These are phyloP conservation scores for Karalla daura DNA, from an alignment of 2,797 vertebrate species.

Conservation along the genomic window DNA sequence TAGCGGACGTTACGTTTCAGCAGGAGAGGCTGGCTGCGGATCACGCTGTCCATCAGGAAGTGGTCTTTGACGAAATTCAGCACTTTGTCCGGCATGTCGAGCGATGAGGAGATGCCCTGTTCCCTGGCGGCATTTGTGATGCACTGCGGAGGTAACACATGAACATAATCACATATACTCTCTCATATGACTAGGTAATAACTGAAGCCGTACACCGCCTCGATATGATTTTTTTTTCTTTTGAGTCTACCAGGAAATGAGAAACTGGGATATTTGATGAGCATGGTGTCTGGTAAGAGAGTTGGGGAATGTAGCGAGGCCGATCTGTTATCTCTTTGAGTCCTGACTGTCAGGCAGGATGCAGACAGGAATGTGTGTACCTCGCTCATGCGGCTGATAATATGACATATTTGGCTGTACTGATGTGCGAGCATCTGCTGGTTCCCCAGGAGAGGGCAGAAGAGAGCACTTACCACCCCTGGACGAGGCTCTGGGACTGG, in stretches of 20 bases:
- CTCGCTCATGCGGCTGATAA: neutral
- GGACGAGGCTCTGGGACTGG: slow-evolving; percentile 90
- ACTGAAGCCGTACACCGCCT: neutral
- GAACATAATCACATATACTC: neutral
- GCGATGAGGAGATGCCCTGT: slow-evolving; percentile 89
- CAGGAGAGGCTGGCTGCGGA: slow-evolving; percentile 90
- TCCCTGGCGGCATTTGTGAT: slow-evolving; percentile 88
- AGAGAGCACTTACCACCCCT: slow-evolving; percentile 84
- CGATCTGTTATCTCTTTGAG: slow-evolving; percentile 34
- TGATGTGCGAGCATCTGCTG: slow-evolving; percentile 1
- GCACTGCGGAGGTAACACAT: slow-evolving; percentile 82
- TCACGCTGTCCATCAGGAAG: slow-evolving; percentile 94
- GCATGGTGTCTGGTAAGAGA: slow-evolving; percentile 41
- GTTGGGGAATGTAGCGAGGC: neutral
- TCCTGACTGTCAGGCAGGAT: slow-evolving; percentile 32
- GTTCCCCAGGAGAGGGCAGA: slow-evolving; percentile 63
- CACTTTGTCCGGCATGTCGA: slow-evolving; percentile 96
- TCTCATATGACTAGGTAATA: neutral
- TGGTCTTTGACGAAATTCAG: slow-evolving; percentile 98
- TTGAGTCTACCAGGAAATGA: slow-evolving; percentile 53
- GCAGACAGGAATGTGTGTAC: slow-evolving; percentile 12
- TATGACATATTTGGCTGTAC: neutral
- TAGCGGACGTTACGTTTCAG: slow-evolving; percentile 90
- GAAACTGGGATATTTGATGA: slow-evolving; percentile 39
- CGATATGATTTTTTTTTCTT: neutral